Evolutionary conservation across 2,113 vertebrate genomes (phyloP).

Genomic region (Chionis minor): DNA sequence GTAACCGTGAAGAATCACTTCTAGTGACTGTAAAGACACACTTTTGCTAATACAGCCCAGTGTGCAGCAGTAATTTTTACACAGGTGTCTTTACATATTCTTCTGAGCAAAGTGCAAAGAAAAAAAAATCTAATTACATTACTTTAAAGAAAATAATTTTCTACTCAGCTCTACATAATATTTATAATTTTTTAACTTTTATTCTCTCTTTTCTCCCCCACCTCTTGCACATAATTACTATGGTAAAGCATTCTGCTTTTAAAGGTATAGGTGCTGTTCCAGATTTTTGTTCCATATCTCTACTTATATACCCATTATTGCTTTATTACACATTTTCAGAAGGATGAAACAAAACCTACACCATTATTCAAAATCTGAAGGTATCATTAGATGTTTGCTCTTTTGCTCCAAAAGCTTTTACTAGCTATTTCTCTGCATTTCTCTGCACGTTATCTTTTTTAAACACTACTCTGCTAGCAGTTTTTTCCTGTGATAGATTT

Average conservation of each 20-base stretch:
- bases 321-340: background rate
- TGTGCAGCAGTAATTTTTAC: background rate
- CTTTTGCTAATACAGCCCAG: background rate
- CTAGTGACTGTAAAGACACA: background rate
- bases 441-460: background rate
- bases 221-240: background rate
- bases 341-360: background rate
- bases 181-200: background rate
- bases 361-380: background rate
- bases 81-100: background rate
- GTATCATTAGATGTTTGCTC: background rate
- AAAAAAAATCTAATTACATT: background rate
- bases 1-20: background rate
- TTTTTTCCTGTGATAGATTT: background rate
- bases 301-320: background rate
- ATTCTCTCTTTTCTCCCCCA: background rate
- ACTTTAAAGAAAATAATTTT: background rate
- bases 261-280: background rate
- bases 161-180: background rate
- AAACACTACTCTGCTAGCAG: background rate
- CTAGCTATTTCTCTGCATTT: background rate
- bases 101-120: background rate
- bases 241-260: background rate
- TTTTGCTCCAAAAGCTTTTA: background rate
- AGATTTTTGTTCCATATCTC: background rate